Conservation (phyloP, 2,113 vertebrate species). For the Scomber colias region DNA sequence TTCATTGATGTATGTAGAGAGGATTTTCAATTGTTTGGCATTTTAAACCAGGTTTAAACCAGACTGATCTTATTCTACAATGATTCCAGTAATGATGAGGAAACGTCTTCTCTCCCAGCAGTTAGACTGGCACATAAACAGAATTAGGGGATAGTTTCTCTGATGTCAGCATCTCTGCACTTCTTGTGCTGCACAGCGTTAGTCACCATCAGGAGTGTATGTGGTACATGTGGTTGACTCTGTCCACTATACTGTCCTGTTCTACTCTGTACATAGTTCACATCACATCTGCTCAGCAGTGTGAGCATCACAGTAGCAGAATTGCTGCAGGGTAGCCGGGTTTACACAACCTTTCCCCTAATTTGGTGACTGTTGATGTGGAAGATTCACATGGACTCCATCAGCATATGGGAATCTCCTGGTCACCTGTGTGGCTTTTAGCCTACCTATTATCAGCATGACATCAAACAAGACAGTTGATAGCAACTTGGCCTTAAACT, state of each 20-base stretch:
- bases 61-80: too few relatives aligned
- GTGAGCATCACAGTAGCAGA: neutral
- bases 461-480: conserved; percentile 1
- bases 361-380: conserved; percentile 27
- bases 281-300: neutral
- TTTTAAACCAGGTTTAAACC: too few relatives aligned
- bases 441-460: neutral
- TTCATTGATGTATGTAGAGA: too few relatives aligned
- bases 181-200: neutral
- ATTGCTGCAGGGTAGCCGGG: neutral
- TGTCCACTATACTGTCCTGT: neutral
- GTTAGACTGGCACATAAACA: neutral
- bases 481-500: neutral
- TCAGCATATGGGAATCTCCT: neutral
- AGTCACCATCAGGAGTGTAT: conserved; percentile 3
- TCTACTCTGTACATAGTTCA: conserved; percentile 34
- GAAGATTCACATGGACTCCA: conserved; percentile 10
- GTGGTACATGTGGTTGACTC: neutral
- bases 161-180: neutral
- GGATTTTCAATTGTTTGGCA: too few relatives aligned
- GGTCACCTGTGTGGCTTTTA: conserved; percentile 1
- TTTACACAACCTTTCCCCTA: conserved; percentile 57
- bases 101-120: too few relatives aligned
- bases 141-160: neutral
- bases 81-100: too few relatives aligned